Evolutionary conservation across 2,888 invertebrate species (phyloP), one percentile per base, ranked within the genome.

Genomic region (Cheilosia vernalis): DNA sequence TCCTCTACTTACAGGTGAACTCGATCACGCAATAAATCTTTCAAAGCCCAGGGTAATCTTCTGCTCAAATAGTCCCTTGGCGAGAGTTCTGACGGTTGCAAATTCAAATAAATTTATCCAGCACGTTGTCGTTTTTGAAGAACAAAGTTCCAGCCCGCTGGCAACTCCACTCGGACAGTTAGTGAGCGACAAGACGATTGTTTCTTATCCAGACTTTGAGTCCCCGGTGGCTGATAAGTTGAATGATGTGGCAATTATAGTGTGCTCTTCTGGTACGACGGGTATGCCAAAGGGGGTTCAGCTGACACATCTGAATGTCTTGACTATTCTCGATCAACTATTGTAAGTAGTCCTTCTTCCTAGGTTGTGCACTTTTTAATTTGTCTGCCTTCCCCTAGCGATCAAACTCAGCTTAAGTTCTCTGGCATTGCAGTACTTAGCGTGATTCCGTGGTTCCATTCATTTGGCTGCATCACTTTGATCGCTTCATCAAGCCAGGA

Each of bases 371-470:
- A n/a, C 10, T 19, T 33, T 21, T 67, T 1, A 30, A 40, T 44
- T 19, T 5, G 6, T 47, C 30, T 51, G 10, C 27, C 0, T 15
- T 21, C n/a, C 15, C 72, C 56, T 63, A 91, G 91, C 15, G 88
- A 89, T 76, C 88, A 89, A 4, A 89, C 90, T 10, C 64, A 88
- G 64, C 72, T 90, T 10, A 87, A 89, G 0, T 47, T 90, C 3
- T 78, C 81, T 17, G 89, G 91, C 0, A 89, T 92, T 27, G 89
- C 90, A 2, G 88, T 93, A 60, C 90, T 96, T 79, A 95, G 95
- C 0, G 92, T 97, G 42, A 94, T 97, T 78, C 97, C 97, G n/a
- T 96, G 97, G 93, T 97, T 96, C 91, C 97, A 98, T 91, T 95
- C 95, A 0, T 97, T 96, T 89, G 96, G 96, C 0, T 95, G 96